A percentile compares a stretch with the other conserved stretches of the same genome.
Evolutionary conservation across 2,113 vertebrate species (phyloP).

Genomic region (Alosa alosa): DNA sequence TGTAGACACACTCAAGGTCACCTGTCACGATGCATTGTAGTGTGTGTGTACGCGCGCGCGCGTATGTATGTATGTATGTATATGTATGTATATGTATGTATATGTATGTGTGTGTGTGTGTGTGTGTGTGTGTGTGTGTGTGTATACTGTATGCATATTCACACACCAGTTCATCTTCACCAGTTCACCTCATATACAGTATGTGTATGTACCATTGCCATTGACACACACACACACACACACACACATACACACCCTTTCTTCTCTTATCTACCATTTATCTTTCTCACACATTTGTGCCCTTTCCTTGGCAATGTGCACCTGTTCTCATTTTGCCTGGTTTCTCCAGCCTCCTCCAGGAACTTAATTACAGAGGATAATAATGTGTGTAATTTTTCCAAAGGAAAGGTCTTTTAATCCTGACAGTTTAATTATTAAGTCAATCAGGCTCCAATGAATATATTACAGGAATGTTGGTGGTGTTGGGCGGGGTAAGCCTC

Average conservation of each 20-base stretch:
- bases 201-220: too few relatives aligned
- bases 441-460: conserved; percentile 45
- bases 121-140: too few relatives aligned
- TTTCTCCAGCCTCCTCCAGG: conserved; percentile 10
- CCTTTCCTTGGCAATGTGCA: background rate
- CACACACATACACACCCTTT: too few relatives aligned
- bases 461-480: conserved; percentile 29
- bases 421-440: conserved; percentile 57
- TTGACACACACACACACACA: background rate
- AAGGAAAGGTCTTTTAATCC: conserved; percentile 52
- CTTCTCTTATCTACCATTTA: background rate
- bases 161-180: too few relatives aligned
- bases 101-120: too few relatives aligned
- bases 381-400: conserved; percentile 52
- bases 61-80: too few relatives aligned
- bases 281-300: conserved; percentile 1
- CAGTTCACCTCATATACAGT: too few relatives aligned
- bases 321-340: background rate
- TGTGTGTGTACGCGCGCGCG: too few relatives aligned
- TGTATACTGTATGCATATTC: too few relatives aligned
- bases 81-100: too few relatives aligned
- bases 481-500: background rate
- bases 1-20: background rate
- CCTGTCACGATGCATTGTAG: too few relatives aligned
- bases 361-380: conserved; percentile 59